Percentiles rank a stretch among this genome's conserved stretches.
Conservation (phyloP, 2,888 invertebrate genomes). For the Stenodema calcarata region DNA sequence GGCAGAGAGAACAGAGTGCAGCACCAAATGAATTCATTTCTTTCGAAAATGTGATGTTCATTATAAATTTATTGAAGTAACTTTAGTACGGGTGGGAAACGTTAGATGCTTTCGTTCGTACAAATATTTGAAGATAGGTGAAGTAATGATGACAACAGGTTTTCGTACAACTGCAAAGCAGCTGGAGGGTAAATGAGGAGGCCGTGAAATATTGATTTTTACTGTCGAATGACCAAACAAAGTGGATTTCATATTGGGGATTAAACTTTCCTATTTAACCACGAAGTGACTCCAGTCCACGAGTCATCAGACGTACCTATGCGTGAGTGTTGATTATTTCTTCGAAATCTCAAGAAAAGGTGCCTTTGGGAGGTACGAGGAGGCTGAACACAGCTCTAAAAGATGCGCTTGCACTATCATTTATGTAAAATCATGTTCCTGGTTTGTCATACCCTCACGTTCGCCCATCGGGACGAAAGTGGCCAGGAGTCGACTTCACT, state of each 20-base stretch:
- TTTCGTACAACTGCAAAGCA: background rate
- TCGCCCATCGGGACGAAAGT: background rate
- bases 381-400: background rate
- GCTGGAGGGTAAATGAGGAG: background rate
- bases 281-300: background rate
- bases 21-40: background rate
- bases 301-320: background rate
- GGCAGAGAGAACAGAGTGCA: background rate
- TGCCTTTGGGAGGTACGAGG: background rate
- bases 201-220: conserved; percentile 7
- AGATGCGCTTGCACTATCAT: conserved; percentile 9
- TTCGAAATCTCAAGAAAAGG: background rate
- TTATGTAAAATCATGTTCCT: conserved; percentile 22
- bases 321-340: background rate
- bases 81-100: background rate
- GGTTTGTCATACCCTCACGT: conserved; percentile 10
- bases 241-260: background rate
- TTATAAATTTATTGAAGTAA: no score
- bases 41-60: no score
- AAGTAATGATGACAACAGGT: background rate
- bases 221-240: conserved; percentile 8
- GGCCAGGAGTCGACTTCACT: background rate
- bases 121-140: background rate
- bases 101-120: background rate
- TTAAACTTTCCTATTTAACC: background rate